Evolutionary conservation across 2,888 invertebrate species (phyloP), one percentile per base, ranked within the genome.

Genomic region (Cinara cedri): DNA sequence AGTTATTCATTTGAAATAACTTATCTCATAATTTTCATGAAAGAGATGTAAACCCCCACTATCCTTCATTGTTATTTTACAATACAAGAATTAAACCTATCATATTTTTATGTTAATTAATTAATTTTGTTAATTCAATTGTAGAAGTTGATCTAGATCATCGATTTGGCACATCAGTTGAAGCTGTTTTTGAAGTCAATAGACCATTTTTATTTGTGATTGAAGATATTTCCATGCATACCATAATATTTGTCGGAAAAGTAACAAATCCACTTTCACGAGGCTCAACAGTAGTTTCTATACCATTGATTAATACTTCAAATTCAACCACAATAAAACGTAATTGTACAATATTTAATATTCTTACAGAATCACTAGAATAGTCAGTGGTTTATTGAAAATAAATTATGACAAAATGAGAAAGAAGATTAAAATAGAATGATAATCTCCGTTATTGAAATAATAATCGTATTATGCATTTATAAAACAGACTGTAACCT

Each of bases 141-240:
- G 44, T 87, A 91, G 91, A 89, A 85, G 87, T 91, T 63, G 87
- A 90, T 65, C 86, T 94, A 55, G 90, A 89, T 14, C 92, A 93
- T 85, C 93, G 93, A 86, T 92, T 93, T 83, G 91, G 92, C 0
- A 81, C 46, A 13, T 54, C 72, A 3, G 75, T 82, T 6, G 82
- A 82, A 54, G 87, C 88, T 6, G 85, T 87, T 80, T 91, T 94
- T 84, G 87, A 89, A 62, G 93, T 90, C 1, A 90, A 91, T 84
- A 91, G 89, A 82, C 93, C 94, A 0, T 94, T 94, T 87, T 84
- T 93, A 74, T 93, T 94, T 87, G 91, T 91, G 85, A 91, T 94
- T 82, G 91, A 93, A 84, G 93, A 94, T 83, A 91, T 92, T 83
- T 86, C 87, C 0, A 91, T 90, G 0, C 90, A 90, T n/a, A 91